Base-by-base conservation (phyloP, 2,113 vertebrate genomes). In the Seriola rivoliana region DNA sequence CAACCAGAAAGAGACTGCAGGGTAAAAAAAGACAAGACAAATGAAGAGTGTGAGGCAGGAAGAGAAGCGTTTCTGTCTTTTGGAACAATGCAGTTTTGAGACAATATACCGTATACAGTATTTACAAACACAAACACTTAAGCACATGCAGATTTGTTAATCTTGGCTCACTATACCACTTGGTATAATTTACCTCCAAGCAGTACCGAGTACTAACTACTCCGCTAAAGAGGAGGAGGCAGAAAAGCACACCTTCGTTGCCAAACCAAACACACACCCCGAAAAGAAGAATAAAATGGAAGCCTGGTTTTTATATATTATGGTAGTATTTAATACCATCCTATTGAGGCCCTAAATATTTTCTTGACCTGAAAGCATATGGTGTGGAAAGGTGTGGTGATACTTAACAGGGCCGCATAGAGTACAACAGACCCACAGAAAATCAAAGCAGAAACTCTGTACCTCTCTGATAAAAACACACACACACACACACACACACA, bases 291-390 rank as follows among this genome's bases (percentile, higher is more conserved):
- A 89, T 75, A 78, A 84, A 90, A 84, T 80, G 72, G 79, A 90
- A 75, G 89, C 34, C 82, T 66, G 70, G 38, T 59, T 85, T 90
- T 86, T 81, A 88, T 87, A 85, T 93, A 78, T 93, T 89, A 91
- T 92, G 79, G 76, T 91, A 86, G 89, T 88, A 89, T 91, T 92
- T 92, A 87, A 94, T 93, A 91, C 69, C 78, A 87, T 93, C 88
- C 69, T 87, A 62, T 81, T 76, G 84, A 91, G 80, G 90, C 77
- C 73, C 36, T 84, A 83, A 89, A 90, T 88, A 90, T 91, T 89
- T 92, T 88, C 65, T 54, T 86, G 81, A 89, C 89, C 85, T 89
- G 81, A 89, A 88, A 77, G 73, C 87, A 85, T 76, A 82, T 69
- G 78, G 76, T 29, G 82, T 70, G 10, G 54, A 77, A 76, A 86